Conservation (phyloP, 1,140 invertebrate species). For the Octopus sinensis region DNA sequence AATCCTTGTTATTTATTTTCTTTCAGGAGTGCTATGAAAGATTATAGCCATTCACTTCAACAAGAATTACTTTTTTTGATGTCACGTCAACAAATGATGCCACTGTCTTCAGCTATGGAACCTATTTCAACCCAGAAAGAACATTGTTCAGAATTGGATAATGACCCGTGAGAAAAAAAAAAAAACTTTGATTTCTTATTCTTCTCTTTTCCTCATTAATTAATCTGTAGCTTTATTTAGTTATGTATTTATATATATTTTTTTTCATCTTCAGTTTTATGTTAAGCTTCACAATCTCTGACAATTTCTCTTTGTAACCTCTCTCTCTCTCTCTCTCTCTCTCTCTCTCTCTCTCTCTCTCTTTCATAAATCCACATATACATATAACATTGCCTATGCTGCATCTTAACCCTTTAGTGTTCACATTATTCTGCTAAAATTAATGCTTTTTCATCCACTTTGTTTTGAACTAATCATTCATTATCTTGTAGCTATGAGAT, state of each 20-base stretch:
- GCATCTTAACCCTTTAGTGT: no score
- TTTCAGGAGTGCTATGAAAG: slow-evolving; percentile 13
- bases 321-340: slow-evolving; percentile 10
- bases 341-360: slow-evolving; percentile 21
- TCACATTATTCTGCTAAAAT: no score
- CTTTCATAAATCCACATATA: neutral
- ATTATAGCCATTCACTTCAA: neutral
- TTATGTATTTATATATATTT: neutral
- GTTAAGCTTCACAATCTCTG: neutral
- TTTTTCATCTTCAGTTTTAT: neutral
- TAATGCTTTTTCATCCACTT: no score
- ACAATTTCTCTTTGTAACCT: neutral
- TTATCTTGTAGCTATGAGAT: no score
- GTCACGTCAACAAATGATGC: slow-evolving; percentile 15
- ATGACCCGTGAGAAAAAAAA: neutral
- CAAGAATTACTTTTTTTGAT: slow-evolving; percentile 13
- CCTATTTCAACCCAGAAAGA: neutral
- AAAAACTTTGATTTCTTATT: neutral
- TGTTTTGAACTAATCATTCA: no score
- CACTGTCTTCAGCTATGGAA: neutral
- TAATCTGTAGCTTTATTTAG: neutral
- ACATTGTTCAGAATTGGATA: neutral
- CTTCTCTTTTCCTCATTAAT: neutral
- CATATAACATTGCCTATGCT: no score
- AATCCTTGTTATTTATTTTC: neutral